A percentile compares a stretch with the other conserved stretches of the same genome.
Evolutionary conservation across 2,113 vertebrate genomes (phyloP).

Genomic region (Dipodomys merriami): DNA sequence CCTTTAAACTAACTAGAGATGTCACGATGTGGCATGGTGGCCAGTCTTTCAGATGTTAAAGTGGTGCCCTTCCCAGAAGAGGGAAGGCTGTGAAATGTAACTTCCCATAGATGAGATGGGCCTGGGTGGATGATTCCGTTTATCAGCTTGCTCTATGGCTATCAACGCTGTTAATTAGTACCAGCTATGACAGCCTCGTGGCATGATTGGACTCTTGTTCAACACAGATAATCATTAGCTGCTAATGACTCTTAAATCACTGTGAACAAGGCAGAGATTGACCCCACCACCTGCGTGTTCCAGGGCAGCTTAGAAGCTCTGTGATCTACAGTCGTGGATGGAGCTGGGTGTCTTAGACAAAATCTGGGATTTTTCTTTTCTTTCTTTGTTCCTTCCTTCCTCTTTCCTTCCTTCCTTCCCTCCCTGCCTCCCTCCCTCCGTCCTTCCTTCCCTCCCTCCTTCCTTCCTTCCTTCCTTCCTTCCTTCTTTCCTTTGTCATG

Average conservation of each 20-base stretch:
- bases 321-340: not conserved
- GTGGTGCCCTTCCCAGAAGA: not conserved
- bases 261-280: conserved; percentile 60
- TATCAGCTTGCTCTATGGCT: conserved; percentile 46
- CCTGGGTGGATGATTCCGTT: conserved; percentile 34
- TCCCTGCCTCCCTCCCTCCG: too few relatives aligned
- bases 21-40: not conserved
- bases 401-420: too few relatives aligned
- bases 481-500: too few relatives aligned
- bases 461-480: too few relatives aligned
- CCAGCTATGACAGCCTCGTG: conserved; percentile 70
- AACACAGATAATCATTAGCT: conserved; percentile 71
- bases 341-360: not conserved
- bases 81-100: not conserved
- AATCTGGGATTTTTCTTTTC: not conserved
- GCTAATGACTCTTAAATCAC: conserved; percentile 73
- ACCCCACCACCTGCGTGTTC: conserved; percentile 38
- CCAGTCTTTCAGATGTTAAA: not conserved
- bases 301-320: conserved; percentile 18
- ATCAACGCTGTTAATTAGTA: conserved; percentile 66
- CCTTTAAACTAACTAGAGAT: not conserved
- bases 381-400: too few relatives aligned
- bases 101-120: not conserved
- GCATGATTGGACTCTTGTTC: conserved; percentile 60
- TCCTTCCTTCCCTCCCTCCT: too few relatives aligned